A percentile compares a stretch with the other conserved stretches of the same genome.
Conservation (phyloP, 2,113 vertebrate species). For the Oplegnathus fasciatus region DNA sequence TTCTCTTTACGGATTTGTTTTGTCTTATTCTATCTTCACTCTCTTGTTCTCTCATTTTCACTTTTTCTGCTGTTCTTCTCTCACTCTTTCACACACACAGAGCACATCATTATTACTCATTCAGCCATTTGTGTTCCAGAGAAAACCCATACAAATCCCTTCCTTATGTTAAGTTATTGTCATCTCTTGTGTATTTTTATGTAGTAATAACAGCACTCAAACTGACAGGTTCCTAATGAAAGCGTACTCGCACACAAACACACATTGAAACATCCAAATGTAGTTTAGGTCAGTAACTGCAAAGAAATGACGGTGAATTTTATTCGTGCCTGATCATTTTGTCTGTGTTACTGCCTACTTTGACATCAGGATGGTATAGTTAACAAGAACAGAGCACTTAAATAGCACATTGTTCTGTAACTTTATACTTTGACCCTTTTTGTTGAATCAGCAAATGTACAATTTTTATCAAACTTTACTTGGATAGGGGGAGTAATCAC, state of each 20-base stretch:
- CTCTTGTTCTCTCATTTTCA: background rate
- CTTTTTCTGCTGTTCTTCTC: background rate
- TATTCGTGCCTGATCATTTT: background rate
- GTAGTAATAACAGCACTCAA: background rate
- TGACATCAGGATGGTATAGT: background rate
- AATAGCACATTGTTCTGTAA: background rate
- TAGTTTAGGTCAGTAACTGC: background rate
- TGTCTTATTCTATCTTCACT: background rate
- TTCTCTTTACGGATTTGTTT: background rate
- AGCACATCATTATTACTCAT: slow-evolving; percentile 7
- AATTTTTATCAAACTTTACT: background rate
- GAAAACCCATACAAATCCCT: background rate
- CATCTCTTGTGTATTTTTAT: background rate
- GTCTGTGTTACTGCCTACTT: background rate
- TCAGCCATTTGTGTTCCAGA: slow-evolving; percentile 8
- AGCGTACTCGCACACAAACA: background rate
- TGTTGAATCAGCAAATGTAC: background rate
- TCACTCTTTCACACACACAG: background rate
- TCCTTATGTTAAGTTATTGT: slow-evolving; percentile 5
- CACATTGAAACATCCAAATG: background rate
- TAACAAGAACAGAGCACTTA: background rate
- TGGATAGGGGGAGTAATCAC: background rate
- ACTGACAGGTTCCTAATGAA: background rate
- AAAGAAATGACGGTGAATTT: background rate
- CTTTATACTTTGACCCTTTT: background rate